Base-by-base conservation (phyloP, 2,113 vertebrate genomes). In the Aythya baeri region DNA sequence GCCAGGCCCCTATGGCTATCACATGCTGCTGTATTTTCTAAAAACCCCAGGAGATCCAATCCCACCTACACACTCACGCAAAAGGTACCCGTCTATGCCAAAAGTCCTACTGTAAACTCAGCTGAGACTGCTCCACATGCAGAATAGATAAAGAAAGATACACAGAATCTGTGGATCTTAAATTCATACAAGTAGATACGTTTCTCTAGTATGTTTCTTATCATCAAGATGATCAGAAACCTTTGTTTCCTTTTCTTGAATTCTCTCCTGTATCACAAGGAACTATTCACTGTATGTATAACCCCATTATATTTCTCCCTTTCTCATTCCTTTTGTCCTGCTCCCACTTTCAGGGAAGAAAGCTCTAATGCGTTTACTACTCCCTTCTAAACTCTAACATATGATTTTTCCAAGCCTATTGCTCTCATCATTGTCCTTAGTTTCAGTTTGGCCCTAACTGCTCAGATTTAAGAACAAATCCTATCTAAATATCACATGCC, bases 1-100 rank as follows among this genome's bases (percentile, higher is more conserved):
- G 92, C 95, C 94, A 96, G 92, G 77, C 79, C 25, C 55, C 86
- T 83, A 86, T 6, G 18, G 88, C 73, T 93, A 76, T 95, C 86
- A 92, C 93, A 91, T 68, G 44, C 54, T 89, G 22, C 34, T 46
- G 25, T 61, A 21, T 85, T 89, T 96, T 77, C 62, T 52, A 72
- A 7, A 59, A 76, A 50, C 43, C 59, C n/a, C 67, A 58, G 68
- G 68, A 94, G 57, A 90, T 86, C 86, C 76, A 92, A 7, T 88
- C 83, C 91, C 83, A 88, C 63, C 68, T 65, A 63, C 1, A 46
- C 22, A 7, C 0, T 0, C 26, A 8, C 41, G 12, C 55, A 86
- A 63, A 55, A 81, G 26, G 68, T 83, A 25, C 22, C 43, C 34
- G 9, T 1, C 1, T 26, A 9, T 68, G 76, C 72, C 86, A 66